These are phyloP conservation scores for Enteromius paludinosus DNA, from an alignment of 2,797 vertebrate species.

Conservation along the genomic window DNA sequence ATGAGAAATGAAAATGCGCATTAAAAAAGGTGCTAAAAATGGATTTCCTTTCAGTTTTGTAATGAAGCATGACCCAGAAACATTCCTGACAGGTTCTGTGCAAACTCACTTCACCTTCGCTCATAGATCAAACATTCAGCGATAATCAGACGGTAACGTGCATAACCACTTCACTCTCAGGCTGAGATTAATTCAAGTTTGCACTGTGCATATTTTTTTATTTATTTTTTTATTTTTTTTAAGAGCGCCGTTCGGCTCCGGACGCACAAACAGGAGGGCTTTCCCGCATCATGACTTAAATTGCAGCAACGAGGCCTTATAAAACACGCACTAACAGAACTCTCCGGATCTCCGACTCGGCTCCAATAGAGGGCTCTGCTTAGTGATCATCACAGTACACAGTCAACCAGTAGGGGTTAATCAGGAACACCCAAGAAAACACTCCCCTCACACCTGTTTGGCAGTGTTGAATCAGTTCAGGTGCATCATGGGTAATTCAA, in stretches of 20 bases:
- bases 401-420: slow-evolving; percentile 19
- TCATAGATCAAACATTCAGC: slow-evolving; percentile 12
- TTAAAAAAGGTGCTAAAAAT: not conserved
- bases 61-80: not conserved
- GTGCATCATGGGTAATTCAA: slow-evolving; percentile 21
- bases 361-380: slow-evolving; percentile 28
- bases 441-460: slow-evolving; percentile 23
- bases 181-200: slow-evolving; percentile 23
- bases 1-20: not conserved
- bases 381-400: slow-evolving; percentile 47
- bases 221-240: not conserved
- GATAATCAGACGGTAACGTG: slow-evolving; percentile 11
- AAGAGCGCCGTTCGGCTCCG: not conserved
- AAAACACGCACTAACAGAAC: slow-evolving; percentile 22
- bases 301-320: slow-evolving; percentile 24
- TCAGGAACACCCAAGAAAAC: not conserved
- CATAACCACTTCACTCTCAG: slow-evolving; percentile 35
- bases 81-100: slow-evolving; percentile 1
- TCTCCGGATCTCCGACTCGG: not conserved
- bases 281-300: slow-evolving; percentile 11
- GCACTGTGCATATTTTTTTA: slow-evolving; percentile 35
- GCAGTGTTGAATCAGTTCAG: slow-evolving; percentile 37
- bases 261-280: slow-evolving; percentile 26
- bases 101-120: slow-evolving; percentile 1
- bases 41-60: not conserved